Percentiles rank a stretch among this genome's conserved stretches.
Conservation (phyloP, 2,888 invertebrate species). For the Cheilosia variabilis region DNA sequence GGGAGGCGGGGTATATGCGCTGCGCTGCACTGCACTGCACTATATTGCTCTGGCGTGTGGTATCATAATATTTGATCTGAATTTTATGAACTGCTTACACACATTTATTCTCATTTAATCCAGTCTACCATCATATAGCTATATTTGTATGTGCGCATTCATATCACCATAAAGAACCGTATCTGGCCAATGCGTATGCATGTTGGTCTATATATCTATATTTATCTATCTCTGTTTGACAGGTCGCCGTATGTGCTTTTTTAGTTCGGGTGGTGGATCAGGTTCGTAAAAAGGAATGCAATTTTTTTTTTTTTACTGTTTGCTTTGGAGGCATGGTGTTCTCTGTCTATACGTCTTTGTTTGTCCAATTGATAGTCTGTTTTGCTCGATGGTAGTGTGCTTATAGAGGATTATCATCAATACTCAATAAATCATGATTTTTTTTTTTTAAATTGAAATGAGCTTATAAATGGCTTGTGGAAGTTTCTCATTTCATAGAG, state of each 20-base stretch:
- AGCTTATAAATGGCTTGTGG: neutral
- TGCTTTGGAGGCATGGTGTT: conserved; percentile 40
- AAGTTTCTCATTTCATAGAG: neutral
- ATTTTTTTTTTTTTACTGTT: conserved; percentile 46
- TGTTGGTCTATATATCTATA: conserved; percentile 16
- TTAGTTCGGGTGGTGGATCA: conserved; percentile 63
- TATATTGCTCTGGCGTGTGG: conserved; percentile 14
- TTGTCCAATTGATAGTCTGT: conserved; percentile 24
- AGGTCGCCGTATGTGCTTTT: conserved; percentile 76
- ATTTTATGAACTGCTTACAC: conserved; percentile 32
- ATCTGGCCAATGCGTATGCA: conserved; percentile 12
- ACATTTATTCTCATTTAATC: conserved; percentile 20
- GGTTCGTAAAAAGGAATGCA: conserved; percentile 71
- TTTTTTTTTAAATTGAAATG: too few relatives aligned
- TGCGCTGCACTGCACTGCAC: neutral
- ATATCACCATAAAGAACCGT: conserved; percentile 3
- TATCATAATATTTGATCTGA: conserved; percentile 56
- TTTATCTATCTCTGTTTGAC: conserved; percentile 61
- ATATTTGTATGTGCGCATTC: neutral
- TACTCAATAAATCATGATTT: neutral
- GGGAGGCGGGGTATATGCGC: neutral
- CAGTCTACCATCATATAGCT: conserved; percentile 9
- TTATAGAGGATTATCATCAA: conserved; percentile 9
- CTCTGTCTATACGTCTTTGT: conserved; percentile 17
- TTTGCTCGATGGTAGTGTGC: neutral